Evolutionary conservation across 2,797 vertebrate genomes (phyloP).

Genomic region (Gymnothorax javanicus): DNA sequence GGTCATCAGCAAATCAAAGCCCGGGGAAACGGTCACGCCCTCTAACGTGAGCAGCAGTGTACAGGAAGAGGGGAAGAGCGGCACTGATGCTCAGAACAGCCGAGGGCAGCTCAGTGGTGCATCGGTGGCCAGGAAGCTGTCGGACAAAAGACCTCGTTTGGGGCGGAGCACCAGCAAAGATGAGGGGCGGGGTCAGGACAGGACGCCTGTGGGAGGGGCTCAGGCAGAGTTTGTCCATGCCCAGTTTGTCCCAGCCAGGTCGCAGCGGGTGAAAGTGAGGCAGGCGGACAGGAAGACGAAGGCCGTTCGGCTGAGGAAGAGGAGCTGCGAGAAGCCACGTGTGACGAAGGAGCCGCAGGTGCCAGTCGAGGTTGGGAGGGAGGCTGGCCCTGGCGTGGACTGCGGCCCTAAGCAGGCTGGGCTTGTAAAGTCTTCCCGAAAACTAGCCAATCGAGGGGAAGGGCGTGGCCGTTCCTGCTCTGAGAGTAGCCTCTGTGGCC

Average conservation of each 20-base stretch:
- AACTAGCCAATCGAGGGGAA: conserved; percentile 58
- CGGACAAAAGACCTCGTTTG: conserved; percentile 51
- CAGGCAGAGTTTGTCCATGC: conserved; percentile 75
- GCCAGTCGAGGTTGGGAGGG: conserved; percentile 66
- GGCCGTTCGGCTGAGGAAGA: conserved; percentile 76
- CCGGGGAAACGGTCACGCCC: conserved; percentile 51
- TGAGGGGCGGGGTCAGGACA: conserved; percentile 57
- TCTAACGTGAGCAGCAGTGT: conserved; percentile 43
- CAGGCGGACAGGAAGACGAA: conserved; percentile 80
- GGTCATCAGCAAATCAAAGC: conserved; percentile 52
- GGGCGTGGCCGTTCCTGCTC: conserved; percentile 75
- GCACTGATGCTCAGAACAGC: background rate
- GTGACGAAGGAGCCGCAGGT: conserved; percentile 63
- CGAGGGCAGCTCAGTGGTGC: conserved; percentile 21
- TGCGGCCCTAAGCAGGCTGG: conserved; percentile 54
- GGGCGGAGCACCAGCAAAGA: conserved; percentile 55
- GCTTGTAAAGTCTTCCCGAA: conserved; percentile 48
- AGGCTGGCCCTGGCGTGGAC: conserved; percentile 44
- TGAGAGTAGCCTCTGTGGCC: conserved; percentile 77
- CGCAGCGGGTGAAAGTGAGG: conserved; percentile 72
- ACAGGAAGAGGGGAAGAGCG: conserved; percentile 27
- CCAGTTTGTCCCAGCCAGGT: conserved; percentile 75
- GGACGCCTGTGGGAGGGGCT: conserved; percentile 26
- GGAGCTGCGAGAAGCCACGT: conserved; percentile 69
- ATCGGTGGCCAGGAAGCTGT: conserved; percentile 44